These are phyloP conservation scores for Dolichopus griseipennis DNA, from an alignment of 2,888 invertebrate species.

Conservation along the genomic window DNA sequence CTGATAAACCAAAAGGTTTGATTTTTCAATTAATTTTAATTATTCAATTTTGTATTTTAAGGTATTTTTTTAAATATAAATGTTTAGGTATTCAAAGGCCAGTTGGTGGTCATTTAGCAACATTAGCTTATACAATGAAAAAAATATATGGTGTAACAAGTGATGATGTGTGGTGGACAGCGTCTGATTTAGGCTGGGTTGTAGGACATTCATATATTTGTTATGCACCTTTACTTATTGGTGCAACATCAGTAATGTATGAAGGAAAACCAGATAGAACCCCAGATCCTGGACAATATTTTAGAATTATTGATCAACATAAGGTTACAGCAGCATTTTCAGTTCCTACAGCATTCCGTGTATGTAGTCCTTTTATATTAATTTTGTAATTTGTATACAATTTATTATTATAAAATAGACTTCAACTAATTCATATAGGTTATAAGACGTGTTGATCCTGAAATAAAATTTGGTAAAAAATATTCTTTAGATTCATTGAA, in stretches of 20 bases:
- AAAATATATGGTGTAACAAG: slow-evolving; percentile 68
- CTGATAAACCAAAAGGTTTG: slow-evolving; percentile 60
- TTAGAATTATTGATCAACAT: slow-evolving; percentile 82
- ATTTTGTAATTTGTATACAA: too few relatives aligned
- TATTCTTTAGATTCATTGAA: slow-evolving; percentile 63
- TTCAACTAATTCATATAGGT: slow-evolving; percentile 16
- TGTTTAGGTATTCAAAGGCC: slow-evolving; percentile 59
- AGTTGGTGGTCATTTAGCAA: slow-evolving; percentile 79
- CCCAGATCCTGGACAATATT: slow-evolving; percentile 86
- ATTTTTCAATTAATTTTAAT: background rate
- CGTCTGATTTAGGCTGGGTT: slow-evolving; percentile 69
- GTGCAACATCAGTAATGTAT: slow-evolving; percentile 70
- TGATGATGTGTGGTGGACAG: slow-evolving; percentile 87
- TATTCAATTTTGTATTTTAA: background rate
- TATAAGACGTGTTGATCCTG: slow-evolving; percentile 71
- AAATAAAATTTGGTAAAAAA: slow-evolving; percentile 56
- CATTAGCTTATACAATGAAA: slow-evolving; percentile 75
- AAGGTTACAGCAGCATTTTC: slow-evolving; percentile 77
- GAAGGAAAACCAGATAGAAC: slow-evolving; percentile 94
- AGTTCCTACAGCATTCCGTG: slow-evolving; percentile 83
- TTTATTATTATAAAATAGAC: too few relatives aligned
- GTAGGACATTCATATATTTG: slow-evolving; percentile 93
- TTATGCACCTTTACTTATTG: slow-evolving; percentile 77
- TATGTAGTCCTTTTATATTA: background rate
- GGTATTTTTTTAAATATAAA: background rate